Evolutionary conservation across 2,113 vertebrate genomes (phyloP).

Genomic region (Apodemus speciosus): DNA sequence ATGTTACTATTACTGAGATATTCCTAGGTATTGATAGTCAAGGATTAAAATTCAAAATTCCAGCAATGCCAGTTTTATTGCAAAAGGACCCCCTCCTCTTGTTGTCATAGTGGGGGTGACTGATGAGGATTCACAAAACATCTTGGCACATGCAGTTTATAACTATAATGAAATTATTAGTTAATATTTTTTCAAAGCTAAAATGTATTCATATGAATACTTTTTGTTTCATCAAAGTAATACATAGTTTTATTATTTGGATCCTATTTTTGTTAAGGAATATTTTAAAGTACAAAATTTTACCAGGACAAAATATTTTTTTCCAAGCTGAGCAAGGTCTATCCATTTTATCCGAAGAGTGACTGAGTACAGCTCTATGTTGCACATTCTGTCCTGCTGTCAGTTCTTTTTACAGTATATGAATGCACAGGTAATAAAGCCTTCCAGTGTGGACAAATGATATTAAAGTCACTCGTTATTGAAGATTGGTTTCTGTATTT

Average conservation of each 20-base stretch:
- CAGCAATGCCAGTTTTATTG: background rate
- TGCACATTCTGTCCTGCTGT: background rate
- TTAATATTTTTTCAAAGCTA: background rate
- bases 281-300: background rate
- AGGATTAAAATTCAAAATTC: conserved; percentile 30
- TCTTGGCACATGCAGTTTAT: background rate
- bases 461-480: background rate
- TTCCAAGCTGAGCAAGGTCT: background rate
- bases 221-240: background rate
- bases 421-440: background rate
- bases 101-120: background rate
- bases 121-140: background rate
- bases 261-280: background rate
- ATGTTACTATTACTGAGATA: background rate
- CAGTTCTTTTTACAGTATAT: background rate
- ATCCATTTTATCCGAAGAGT: background rate
- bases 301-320: background rate
- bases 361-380: background rate
- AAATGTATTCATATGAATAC: conserved; percentile 1
- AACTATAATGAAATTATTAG: background rate
- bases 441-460: background rate
- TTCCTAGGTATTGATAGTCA: conserved; percentile 17
- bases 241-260: too few relatives aligned
- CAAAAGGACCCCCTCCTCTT: background rate
- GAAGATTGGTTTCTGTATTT: background rate